Base-by-base conservation (phyloP, 2,113 vertebrate species). In the Anthoscopus minutus region DNA sequence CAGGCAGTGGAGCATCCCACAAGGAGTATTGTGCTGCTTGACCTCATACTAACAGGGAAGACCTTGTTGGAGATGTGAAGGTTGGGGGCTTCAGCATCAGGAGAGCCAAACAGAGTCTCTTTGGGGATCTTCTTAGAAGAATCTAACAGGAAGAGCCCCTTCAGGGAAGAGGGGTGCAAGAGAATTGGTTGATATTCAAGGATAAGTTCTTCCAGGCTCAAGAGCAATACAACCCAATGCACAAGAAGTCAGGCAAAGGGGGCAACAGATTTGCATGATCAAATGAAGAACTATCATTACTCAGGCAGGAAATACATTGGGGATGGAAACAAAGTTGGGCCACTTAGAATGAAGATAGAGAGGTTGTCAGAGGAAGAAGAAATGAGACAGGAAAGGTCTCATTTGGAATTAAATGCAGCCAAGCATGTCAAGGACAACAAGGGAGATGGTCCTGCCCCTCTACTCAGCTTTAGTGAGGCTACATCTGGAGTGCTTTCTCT, bases 181-280 rank as follows among this genome's bases (percentile, higher is more conserved):
- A 56, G 11, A 21, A 9, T 24, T 64, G 25, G 35, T 38, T 31
- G 14, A 56, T 56, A 47, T 15, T 30, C 57, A 56, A 42, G 5
- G 42, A 4, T 42, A 54, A 42, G 7, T 23, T 71, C 35, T 50
- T 64, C 18, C 42, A 71, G 13, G 24, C 21, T 57, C 50, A 57
- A 72, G 22, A 71, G 35, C 7, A 11, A 71, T 31, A 31, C 8
- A 48, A 35, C 16, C 22, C 0, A 0, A 35, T 12, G 13, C 2
- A 1, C 20, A 72, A 42, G 31, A 56, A 42, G 33, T 56, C 17
- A 47, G 35, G 6, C 21, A 80, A 72, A 87, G 42, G 5, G 11
- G 21, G 6, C 35, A 71, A 64, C 7, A 64, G 35, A 50, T 5
- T 47, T 65, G 14, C 15, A 20, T 28, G 15, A 31, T 19, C 9